These are phyloP conservation scores for Luidia sarsii DNA, from an alignment of 53 echinoderm and acorn worm genomes.

Conservation along the genomic window DNA sequence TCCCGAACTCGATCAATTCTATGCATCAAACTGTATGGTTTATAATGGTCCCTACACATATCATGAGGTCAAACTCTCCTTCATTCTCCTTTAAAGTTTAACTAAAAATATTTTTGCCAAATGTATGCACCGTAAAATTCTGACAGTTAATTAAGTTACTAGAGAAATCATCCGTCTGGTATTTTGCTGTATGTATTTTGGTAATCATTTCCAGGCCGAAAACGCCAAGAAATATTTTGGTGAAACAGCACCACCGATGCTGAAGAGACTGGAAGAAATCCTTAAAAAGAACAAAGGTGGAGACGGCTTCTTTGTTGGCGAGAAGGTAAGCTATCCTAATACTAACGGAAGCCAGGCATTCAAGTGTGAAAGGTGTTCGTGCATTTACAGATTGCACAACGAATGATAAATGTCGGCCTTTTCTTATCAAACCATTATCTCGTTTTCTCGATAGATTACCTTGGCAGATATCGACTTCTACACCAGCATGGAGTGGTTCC, in stretches of 20 bases:
- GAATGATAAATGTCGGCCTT: no score
- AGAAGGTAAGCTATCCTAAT: conserved; percentile 59
- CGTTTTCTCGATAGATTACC: neutral
- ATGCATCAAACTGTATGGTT: no score
- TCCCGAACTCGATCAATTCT: no score
- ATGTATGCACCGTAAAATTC: neutral
- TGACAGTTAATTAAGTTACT: neutral
- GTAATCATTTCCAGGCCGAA: conserved; percentile 9
- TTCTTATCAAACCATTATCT: neutral
- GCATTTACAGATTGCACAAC: no score
- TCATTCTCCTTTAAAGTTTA: no score
- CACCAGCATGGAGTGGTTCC: neutral
- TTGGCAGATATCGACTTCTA: neutral
- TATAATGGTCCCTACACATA: no score
- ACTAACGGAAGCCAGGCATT: no score
- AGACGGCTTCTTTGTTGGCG: conserved; percentile 57
- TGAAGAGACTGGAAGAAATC: conserved; percentile 17
- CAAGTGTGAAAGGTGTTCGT: no score
- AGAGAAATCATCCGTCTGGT: neutral
- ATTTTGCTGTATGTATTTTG: neutral
- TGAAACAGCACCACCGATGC: conserved; percentile 34
- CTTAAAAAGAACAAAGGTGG: conserved; percentile 45
- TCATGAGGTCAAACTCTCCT: no score
- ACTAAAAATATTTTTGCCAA: neutral
- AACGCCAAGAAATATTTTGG: conserved; percentile 12